Base-by-base conservation (phyloP, 2,797 vertebrate species). In the Bucorvus abyssinicus region DNA sequence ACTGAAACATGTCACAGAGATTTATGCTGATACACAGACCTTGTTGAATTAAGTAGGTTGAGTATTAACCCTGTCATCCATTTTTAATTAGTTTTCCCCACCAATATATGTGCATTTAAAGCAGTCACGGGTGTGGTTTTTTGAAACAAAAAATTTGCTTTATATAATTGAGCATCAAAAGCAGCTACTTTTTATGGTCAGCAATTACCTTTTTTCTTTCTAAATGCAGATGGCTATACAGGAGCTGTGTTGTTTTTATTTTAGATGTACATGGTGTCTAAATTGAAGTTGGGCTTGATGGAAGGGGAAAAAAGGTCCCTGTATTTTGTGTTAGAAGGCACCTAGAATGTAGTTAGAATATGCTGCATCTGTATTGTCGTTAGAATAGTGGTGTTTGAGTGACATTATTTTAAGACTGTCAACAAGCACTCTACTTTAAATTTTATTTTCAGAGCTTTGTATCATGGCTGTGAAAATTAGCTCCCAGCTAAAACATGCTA, bases 61-160 rank as follows among this genome's bases (percentile, higher is more conserved):
- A 96, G 64, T 96, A 94, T 93, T 96, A 95, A 91, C 89, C 93
- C 74, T 80, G 85, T 96, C 97, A 98, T 98, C 98, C 98, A 98
- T 98, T 97, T 98, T 98, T 98, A 98, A 98, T 98, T 97, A 94
- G 85, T 86, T 95, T 93, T 92, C 65, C 65, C 53, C 67, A 83
- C 53, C 57, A 74, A 90, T 87, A 87, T 97, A 96, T 96, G 95
- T 96, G 60, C 91, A 93, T 96, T 96, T 77, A 30, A 73, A 95
- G 86, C 70, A 76, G 90, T 87, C 79, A 69, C 47, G 87, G 88
- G 69, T 93, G 94, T 88, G 94, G 47, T 50, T 93, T 96, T 63
- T 75, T 84, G 40, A 92, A 87, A 83, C 52, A 94, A 90, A 94
- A 92, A 94, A 79, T 70, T 50, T 91, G 53, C 84, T 90, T 95